Percentiles rank a stretch among this genome's conserved stretches.
phyloP scores from a whole-genome alignment of 2,888 invertebrate genomes.

The Oasisia sp. region DNA sequence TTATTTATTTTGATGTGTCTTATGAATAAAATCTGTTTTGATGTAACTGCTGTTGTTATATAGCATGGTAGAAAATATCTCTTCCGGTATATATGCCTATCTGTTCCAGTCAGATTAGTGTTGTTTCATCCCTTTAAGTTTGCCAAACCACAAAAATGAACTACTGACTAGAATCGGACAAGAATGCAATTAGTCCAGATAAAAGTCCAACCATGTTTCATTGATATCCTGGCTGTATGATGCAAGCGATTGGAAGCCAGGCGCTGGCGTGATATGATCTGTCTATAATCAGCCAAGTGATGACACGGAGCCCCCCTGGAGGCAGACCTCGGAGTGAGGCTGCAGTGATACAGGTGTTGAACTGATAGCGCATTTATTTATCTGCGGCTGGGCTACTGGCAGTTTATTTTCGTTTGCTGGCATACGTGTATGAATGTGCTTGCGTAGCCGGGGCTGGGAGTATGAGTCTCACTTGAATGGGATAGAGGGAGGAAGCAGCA shows the following conservation, averaged over 20 bases:
- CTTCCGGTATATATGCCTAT: not conserved
- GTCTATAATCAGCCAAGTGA: not conserved
- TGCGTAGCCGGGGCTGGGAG: not conserved
- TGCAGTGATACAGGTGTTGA: not conserved
- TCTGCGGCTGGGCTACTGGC: not conserved
- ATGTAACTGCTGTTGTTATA: not conserved
- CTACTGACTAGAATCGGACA: not conserved
- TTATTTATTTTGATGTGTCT: not conserved
- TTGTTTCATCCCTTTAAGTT: not conserved
- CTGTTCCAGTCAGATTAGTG: not conserved
- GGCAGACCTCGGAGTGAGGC: not conserved
- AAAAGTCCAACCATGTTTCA: not conserved
- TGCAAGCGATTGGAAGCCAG: not conserved
- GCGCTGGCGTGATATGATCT: no score
- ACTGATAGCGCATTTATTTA: not conserved
- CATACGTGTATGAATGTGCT: not conserved
- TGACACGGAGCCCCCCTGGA: not conserved
- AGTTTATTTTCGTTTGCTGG: conserved; percentile 17
- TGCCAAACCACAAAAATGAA: not conserved
- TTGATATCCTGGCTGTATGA: not conserved
- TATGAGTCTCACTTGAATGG: not conserved
- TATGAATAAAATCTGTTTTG: not conserved
- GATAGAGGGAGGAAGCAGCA: not conserved
- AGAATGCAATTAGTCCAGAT: not conserved
- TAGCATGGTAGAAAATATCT: not conserved